Evolutionary conservation across 2,888 invertebrate species (phyloP).

Genomic region (Smittia sp.): DNA sequence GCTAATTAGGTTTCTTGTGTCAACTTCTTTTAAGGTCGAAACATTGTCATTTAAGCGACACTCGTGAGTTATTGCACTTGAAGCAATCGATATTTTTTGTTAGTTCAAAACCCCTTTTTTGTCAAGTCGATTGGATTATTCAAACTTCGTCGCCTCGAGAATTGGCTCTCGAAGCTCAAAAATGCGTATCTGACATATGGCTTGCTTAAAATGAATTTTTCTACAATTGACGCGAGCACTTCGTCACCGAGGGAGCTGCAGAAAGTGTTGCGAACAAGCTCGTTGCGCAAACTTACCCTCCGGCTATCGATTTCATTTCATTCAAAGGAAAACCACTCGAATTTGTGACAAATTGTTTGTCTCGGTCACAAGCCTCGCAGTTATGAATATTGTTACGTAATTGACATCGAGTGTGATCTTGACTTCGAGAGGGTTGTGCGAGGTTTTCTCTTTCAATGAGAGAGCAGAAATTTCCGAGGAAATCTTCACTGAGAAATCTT

Average conservation of each 20-base stretch:
- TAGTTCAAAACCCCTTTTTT: conserved; percentile 19
- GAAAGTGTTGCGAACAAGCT: not conserved
- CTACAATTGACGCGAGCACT: not conserved
- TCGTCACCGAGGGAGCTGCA: not conserved
- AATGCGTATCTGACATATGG: conserved; percentile 36
- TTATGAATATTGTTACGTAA: conserved; percentile 23
- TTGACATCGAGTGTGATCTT: conserved; percentile 15
- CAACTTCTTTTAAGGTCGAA: not conserved
- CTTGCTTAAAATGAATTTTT: conserved; percentile 24
- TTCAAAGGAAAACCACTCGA: conserved; percentile 34
- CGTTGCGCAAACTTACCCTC: conserved; percentile 35
- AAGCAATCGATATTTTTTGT: conserved; percentile 18
- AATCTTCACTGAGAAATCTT: not conserved
- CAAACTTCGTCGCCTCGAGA: conserved; percentile 27
- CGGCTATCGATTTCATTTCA: conserved; percentile 34
- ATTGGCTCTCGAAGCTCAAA: conserved; percentile 27
- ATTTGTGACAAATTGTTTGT: conserved; percentile 24
- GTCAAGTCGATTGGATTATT: conserved; percentile 26
- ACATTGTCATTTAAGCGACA: not conserved
- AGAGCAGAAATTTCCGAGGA: not conserved
- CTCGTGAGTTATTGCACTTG: conserved; percentile 20
- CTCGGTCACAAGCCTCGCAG: not conserved
- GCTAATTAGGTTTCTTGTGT: conserved; percentile 25
- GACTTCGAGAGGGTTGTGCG: not conserved
- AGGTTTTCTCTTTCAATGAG: no score